Evolutionary conservation across 1,140 invertebrate genomes (phyloP).

Genomic region (Calliopsis andreniformis): DNA sequence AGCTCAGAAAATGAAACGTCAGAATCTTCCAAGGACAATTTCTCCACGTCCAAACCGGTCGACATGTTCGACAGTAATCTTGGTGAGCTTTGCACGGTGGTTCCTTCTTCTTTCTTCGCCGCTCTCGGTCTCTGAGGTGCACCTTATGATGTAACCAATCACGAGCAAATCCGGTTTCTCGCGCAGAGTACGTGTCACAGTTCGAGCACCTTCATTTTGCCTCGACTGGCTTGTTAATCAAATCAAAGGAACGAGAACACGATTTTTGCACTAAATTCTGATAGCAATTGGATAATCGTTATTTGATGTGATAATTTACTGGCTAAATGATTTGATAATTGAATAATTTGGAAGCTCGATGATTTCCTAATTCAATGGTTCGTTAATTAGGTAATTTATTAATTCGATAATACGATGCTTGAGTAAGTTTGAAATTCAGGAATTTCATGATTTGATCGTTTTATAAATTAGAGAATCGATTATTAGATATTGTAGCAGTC

Average conservation of each 20-base stretch:
- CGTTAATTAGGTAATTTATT: not conserved
- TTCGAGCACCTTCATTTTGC: constrained; percentile 28
- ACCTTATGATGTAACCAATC: constrained; percentile 55
- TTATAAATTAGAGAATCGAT: too few species aligned
- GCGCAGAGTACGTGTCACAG: constrained; percentile 31
- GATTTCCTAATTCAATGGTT: not conserved
- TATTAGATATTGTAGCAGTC: too few species aligned
- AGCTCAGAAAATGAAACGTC: constrained; percentile 62
- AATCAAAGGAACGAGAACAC: too few species aligned
- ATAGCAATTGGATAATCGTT: too few species aligned
- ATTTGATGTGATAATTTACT: too few species aligned
- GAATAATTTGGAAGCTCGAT: too few species aligned
- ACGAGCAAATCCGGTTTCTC: constrained; percentile 52
- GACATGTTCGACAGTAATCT: constrained; percentile 65
- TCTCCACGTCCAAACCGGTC: constrained; percentile 59
- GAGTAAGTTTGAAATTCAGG: too few species aligned
- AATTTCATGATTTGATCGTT: too few species aligned
- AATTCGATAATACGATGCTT: constrained; percentile 22
- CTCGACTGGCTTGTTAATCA: constrained; percentile 1
- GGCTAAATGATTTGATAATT: too few species aligned
- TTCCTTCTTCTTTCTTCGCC: not conserved
- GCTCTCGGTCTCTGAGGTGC: constrained; percentile 1
- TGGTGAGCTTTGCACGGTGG: constrained; percentile 45
- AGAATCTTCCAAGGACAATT: constrained; percentile 59
- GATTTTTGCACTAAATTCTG: too few species aligned